Conservation (phyloP, 2,888 invertebrate genomes). For the Ophion obscuratus region DNA sequence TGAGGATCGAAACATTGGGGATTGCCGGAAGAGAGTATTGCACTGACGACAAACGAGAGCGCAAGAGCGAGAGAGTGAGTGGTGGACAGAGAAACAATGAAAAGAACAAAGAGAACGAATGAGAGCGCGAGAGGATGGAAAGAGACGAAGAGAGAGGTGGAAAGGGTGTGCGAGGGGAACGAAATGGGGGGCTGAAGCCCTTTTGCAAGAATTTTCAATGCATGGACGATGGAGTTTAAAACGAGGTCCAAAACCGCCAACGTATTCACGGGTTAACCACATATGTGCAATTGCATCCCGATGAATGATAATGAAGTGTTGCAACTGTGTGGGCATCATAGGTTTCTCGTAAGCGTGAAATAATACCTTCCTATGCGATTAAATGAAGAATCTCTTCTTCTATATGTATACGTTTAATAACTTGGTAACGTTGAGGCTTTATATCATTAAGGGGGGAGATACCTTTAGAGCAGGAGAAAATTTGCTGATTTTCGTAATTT, state of each 20-base stretch:
- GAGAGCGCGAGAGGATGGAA: background rate
- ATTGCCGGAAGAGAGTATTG: conserved; percentile 44
- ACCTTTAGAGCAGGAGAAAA: too few species aligned
- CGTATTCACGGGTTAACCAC: conserved; percentile 27
- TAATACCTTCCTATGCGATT: background rate
- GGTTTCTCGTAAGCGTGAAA: too few species aligned
- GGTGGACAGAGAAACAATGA: background rate
- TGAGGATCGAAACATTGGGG: conserved; percentile 45
- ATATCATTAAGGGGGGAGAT: too few species aligned
- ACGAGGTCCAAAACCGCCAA: conserved; percentile 32
- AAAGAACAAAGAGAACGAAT: background rate
- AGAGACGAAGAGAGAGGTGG: background rate
- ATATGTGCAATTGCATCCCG: conserved; percentile 1
- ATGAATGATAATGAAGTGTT: background rate
- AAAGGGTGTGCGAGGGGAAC: background rate
- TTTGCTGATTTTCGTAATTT: too few species aligned
- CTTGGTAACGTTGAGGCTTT: too few species aligned
- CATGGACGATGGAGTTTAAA: conserved; percentile 54
- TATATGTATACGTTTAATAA: too few species aligned
- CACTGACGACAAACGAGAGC: background rate
- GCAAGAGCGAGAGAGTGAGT: background rate
- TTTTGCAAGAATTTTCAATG: conserved; percentile 45
- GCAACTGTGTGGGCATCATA: background rate
- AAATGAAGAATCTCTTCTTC: too few species aligned
- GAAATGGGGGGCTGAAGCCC: conserved; percentile 17